phyloP scores from a whole-genome alignment of 2,113 vertebrate species.

The Poicephalus meyeri region DNA sequence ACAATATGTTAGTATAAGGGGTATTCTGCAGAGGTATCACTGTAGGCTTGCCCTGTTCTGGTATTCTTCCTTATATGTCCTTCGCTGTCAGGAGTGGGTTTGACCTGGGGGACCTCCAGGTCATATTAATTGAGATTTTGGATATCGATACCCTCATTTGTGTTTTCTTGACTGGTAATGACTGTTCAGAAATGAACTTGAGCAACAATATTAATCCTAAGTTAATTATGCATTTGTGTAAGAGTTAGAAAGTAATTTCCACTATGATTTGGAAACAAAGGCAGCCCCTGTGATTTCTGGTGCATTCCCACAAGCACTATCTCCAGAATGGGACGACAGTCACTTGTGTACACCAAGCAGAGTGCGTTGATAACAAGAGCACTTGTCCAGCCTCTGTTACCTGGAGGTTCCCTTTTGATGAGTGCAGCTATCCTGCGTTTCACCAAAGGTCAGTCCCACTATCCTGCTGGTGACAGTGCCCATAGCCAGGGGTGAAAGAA shows the following conservation, averaged over 20 bases:
- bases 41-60: not conserved
- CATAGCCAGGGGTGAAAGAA: not conserved
- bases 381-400: not conserved
- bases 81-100: not conserved
- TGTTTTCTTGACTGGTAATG: slow-evolving; percentile 39
- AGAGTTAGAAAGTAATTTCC: slow-evolving; percentile 15
- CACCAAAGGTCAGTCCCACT: not conserved
- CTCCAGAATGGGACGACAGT: not conserved
- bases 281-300: not conserved
- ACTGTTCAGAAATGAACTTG: not conserved
- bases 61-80: not conserved
- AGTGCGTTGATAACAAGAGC: not conserved
- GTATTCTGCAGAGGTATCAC: not conserved
- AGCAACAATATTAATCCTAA: not conserved
- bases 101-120: not conserved
- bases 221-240: not conserved
- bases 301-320: not conserved
- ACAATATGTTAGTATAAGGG: not conserved
- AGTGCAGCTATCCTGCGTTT: not conserved
- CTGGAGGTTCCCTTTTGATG: not conserved
- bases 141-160: not conserved
- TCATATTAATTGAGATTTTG: not conserved
- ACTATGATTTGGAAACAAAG: not conserved
- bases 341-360: not conserved
- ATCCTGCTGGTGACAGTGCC: not conserved